Evolutionary conservation across 2,113 vertebrate genomes (phyloP), one percentile per base, ranked within the genome.

Genomic region (Paedocypris sp.): DNA sequence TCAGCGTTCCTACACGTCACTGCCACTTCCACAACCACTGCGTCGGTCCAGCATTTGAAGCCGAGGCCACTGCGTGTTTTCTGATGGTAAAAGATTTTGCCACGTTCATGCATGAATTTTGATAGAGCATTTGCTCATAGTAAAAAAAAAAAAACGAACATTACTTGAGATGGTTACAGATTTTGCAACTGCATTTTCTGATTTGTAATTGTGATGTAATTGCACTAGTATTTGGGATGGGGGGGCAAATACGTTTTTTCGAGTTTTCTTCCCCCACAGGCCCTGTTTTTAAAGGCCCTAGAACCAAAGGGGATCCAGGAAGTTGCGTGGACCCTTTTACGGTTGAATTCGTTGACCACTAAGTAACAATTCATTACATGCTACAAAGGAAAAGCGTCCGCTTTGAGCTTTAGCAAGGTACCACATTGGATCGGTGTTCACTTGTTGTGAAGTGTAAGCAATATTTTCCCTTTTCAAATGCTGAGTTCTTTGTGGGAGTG

Each of bases 191-290:
- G 5, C 28, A 60, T n/a, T 48, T 18, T 57, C 19, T 32, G 5
- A 16, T 8, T 39, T 6, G 26, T 48, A 42, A 29, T 57, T 18
- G 15, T 43, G 3, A 42, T 12, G 13, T 31, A 6, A 10, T 8
- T 60, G 23, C 22, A 45, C 10, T 2, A 18, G 32, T 50, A 18
- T 60, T 66, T 5, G 51, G 62, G 52, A 26, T 4, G 75, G 72
- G 15, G 45, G 48, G 65, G 69, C 73, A 76, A 80, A 79, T 74
- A 52, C 57, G 58, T 78, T 58, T 84, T n/a, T 59, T 81, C 73
- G 47, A 82, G 82, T 85, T 77, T 66, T 78, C 80, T 79, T 80
- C 79, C 78, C n/a, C 71, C 66, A 83, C 85, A 87, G 85, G 83
- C 80, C 36, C 52, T 36, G 48, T 68, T 64, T 65, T 76, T 68